Evolutionary conservation across 2,888 invertebrate species (phyloP), one percentile per base, ranked within the genome.

Genomic region (Cacoxenus indagator): DNA sequence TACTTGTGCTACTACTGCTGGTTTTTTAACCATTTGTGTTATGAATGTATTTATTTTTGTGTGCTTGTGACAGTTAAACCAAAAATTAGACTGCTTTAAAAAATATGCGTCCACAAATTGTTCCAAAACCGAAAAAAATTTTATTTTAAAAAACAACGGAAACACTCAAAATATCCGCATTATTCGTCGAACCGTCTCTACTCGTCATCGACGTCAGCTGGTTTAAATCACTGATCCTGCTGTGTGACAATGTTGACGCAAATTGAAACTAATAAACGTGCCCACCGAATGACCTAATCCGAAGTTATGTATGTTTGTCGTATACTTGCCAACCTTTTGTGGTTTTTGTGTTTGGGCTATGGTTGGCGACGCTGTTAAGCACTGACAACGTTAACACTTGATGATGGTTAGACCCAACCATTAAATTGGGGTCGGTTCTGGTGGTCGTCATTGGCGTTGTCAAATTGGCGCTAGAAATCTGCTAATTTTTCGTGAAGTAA

Each of bases 191-290:
- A 79, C 83, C 83, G 78, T 51, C 61, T 67, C 68, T 71, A 75
- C 80, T 79, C 83, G n/a, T n/a, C n/a, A n/a, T 83, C 79, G 80
- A 75, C 83, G 77, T 79, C 83, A 77, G 75, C 70, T 76, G 82
- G 83, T 80, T 79, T 80, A 79, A 80, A 83, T 80, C 79, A 77
- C 78, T 76, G 71, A 51, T 17, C 22, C 51, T 62, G 22, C 45
- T 45, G 61, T 51, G 17, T 45, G 61, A 45, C 43, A 62, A 76
- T 79, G 80, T 79, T 83, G 79, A 80, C 79, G 79, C 79, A 80
- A 83, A 80, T 80, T 83, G 83, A 80, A 80, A 80, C 81, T 80
- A 80, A 80, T 80, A 80, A 80, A 83, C 43, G 61, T 8, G 61
- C 17, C 61, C 8, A 37, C 37, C 14, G n/a, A n/a, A n/a, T 37